These are phyloP conservation scores for Stratiomys singularior DNA, from an alignment of 2,888 invertebrate species.

Conservation along the genomic window DNA sequence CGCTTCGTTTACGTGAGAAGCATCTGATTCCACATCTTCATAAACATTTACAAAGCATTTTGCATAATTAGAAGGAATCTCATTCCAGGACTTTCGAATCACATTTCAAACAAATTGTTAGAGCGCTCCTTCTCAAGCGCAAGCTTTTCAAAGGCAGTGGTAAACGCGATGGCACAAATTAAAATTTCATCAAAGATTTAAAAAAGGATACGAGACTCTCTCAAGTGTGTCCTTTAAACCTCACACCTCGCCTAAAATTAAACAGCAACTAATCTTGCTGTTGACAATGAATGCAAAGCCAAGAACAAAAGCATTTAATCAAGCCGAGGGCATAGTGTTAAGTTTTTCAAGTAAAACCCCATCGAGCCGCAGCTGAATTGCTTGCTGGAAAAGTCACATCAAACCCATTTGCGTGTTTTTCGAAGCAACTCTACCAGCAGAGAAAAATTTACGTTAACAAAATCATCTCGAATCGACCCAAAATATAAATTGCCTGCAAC, in stretches of 20 bases:
- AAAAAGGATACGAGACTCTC: background rate
- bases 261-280: background rate
- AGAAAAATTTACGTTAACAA: background rate
- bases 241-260: background rate
- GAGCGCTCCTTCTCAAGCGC: too few species aligned
- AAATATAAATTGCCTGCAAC: conserved; percentile 15
- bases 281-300: background rate
- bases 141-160: background rate
- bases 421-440: background rate
- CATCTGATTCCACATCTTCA: background rate
- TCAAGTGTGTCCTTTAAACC: too few species aligned
- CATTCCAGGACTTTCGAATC: too few species aligned
- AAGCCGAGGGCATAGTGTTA: background rate
- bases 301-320: conserved; percentile 23
- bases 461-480: background rate
- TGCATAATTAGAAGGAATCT: too few species aligned
- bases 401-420: too few species aligned
- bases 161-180: conserved; percentile 9
- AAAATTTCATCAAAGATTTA: conserved; percentile 32
- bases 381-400: too few species aligned
- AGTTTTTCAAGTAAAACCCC: background rate
- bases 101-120: too few species aligned
- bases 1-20: background rate
- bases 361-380: too few species aligned
- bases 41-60: background rate